Conservation (phyloP, 2,113 vertebrate genomes). For the Serinus canaria region DNA sequence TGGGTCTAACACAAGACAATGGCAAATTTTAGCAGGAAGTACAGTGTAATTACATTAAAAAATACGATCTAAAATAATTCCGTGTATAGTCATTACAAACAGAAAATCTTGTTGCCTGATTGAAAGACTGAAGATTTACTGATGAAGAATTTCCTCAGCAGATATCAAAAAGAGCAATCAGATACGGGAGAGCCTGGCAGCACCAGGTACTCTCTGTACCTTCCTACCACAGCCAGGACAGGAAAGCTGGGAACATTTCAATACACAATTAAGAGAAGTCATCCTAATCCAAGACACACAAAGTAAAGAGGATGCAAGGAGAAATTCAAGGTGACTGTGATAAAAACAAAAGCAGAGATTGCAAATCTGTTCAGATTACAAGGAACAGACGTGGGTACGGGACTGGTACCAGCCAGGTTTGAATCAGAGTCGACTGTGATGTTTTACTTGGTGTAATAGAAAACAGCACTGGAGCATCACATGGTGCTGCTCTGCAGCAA, state of each 20-base stretch:
- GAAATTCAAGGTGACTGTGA: not conserved
- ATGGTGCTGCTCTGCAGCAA: not conserved
- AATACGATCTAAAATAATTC: not conserved
- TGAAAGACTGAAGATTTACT: not conserved
- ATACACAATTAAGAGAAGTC: not conserved
- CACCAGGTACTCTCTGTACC: not conserved
- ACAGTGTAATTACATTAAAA: not conserved
- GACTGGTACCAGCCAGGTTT: not conserved
- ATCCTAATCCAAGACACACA: not conserved
- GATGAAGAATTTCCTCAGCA: not conserved
- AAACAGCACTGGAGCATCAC: not conserved
- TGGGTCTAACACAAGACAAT: not conserved
- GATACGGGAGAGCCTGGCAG: not conserved
- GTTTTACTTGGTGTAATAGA: not conserved
- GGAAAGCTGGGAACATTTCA: not conserved
- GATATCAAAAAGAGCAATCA: not conserved
- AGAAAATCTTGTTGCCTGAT: not conserved
- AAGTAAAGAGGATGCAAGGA: not conserved
- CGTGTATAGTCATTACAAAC: not conserved
- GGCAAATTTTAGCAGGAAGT: not conserved
- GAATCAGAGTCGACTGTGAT: accelerated
- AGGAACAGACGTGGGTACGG: accelerated
- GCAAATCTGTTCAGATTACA: not conserved
- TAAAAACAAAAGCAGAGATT: not conserved
- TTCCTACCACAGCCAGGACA: not conserved